phyloP scores from a whole-genome alignment of 2,113 vertebrate genomes.

The Lasiurus borealis region DNA sequence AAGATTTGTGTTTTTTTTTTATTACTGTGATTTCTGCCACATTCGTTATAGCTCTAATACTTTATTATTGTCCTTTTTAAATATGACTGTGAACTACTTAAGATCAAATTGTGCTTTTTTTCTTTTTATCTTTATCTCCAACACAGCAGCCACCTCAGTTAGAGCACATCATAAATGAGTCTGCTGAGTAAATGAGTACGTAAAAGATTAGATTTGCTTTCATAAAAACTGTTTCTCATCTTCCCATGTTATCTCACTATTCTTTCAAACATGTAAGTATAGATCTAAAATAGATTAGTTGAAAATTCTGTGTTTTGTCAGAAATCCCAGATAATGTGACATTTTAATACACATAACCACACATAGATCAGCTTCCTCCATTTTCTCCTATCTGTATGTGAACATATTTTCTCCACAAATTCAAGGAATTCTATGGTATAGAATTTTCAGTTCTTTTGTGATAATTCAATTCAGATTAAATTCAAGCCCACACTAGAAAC shows the following conservation, averaged over 20 bases:
- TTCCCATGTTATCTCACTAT: not conserved
- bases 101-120: slow-evolving; percentile 11
- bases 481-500: not conserved
- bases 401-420: slow-evolving; percentile 23
- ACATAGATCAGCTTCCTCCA: not conserved
- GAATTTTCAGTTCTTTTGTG: not conserved
- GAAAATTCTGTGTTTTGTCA: not conserved
- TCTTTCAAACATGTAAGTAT: not conserved
- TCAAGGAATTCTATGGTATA: not conserved
- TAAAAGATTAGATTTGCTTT: not conserved
- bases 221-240: not conserved
- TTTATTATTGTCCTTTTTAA: not conserved
- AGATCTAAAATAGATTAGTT: not conserved
- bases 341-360: slow-evolving; percentile 20
- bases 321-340: not conserved
- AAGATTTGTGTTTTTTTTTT: not conserved
- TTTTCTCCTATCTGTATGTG: not conserved
- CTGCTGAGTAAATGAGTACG: not conserved
- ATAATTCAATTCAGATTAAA: slow-evolving; percentile 28
- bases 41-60: not conserved
- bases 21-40: not conserved
- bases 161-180: not conserved
- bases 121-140: not conserved
- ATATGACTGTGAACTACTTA: not conserved
- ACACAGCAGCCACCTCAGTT: not conserved